Evolutionary conservation across 1,140 invertebrate species (phyloP).

Genomic region (Pararge aegeria): DNA sequence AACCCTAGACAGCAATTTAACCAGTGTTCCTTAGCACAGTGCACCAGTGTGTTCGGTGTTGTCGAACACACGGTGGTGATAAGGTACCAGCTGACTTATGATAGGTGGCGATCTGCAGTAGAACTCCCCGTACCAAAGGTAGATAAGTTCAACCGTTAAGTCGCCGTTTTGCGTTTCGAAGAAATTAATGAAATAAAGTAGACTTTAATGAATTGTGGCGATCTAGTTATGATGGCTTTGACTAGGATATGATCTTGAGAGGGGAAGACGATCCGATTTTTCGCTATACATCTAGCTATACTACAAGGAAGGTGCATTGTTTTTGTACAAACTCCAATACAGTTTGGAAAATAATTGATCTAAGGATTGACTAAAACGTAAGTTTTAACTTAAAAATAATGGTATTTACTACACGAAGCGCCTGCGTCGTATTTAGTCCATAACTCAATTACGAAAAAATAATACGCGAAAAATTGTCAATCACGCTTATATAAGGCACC

Average conservation of each 20-base stretch:
- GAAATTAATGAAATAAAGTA: too few relatives aligned
- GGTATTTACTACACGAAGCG: neutral
- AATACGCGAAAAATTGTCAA: neutral
- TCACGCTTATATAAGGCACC: neutral
- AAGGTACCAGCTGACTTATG: neutral
- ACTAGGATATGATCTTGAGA: neutral
- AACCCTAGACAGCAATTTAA: neutral
- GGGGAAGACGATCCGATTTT: constrained; percentile 13
- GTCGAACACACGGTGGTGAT: neutral
- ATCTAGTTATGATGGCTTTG: neutral
- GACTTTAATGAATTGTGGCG: neutral
- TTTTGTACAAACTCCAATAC: constrained; percentile 21
- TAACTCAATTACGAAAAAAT: constrained; percentile 2
- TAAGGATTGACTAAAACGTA: neutral
- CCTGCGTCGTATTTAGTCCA: constrained; percentile 6
- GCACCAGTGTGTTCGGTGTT: neutral
- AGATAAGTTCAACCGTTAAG: too few relatives aligned
- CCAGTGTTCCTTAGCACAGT: neutral
- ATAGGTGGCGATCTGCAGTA: neutral
- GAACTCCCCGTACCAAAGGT: neutral
- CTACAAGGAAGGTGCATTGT: constrained; percentile 14
- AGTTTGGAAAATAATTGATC: constrained; percentile 9
- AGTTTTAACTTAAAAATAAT: neutral
- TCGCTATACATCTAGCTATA: constrained; percentile 15
- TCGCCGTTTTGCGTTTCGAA: too few relatives aligned